These are phyloP conservation scores for Ahaetulla prasina DNA, from an alignment of 2,113 vertebrate species.

Conservation along the genomic window DNA sequence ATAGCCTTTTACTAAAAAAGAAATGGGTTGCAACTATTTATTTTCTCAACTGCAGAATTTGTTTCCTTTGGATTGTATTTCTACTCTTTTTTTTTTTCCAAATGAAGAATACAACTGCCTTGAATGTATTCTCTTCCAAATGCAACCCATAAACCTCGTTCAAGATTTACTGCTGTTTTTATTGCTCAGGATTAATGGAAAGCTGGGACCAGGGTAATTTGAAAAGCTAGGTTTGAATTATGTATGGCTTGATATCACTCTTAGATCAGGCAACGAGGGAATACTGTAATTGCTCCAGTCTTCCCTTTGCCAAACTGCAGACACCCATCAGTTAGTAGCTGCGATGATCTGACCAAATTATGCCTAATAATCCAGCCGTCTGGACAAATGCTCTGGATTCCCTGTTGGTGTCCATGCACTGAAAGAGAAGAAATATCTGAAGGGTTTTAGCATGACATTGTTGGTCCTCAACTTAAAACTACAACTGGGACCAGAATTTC, in stretches of 20 bases:
- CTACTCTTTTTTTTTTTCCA: not conserved
- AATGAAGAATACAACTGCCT: not conserved
- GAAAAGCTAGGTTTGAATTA: constrained; percentile 54
- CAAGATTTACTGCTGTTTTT: constrained; percentile 22
- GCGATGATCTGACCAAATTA: not conserved
- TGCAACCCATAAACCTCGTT: constrained; percentile 12
- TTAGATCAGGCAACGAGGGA: constrained; percentile 30
- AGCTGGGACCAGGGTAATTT: not conserved
- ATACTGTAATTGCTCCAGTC: constrained; percentile 41
- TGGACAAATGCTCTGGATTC: not conserved
- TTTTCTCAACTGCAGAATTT: not conserved
- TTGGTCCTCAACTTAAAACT: not conserved
- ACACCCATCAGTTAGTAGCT: not conserved
- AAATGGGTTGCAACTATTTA: not conserved
- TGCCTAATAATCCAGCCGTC: not conserved
- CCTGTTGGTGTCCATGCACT: not conserved
- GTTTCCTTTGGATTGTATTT: not conserved
- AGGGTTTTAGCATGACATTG: not conserved
- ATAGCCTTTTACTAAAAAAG: not conserved
- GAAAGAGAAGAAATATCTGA: not conserved
- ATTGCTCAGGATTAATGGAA: constrained; percentile 35
- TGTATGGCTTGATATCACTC: constrained; percentile 51
- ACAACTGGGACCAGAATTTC: not conserved
- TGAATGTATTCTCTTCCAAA: not conserved
- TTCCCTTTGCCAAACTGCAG: constrained; percentile 27